Percentiles rank a stretch among this genome's conserved stretches.
Evolutionary conservation across 53 echinoderm and acorn worm species (phyloP).

Genomic region (Henricia sp.): DNA sequence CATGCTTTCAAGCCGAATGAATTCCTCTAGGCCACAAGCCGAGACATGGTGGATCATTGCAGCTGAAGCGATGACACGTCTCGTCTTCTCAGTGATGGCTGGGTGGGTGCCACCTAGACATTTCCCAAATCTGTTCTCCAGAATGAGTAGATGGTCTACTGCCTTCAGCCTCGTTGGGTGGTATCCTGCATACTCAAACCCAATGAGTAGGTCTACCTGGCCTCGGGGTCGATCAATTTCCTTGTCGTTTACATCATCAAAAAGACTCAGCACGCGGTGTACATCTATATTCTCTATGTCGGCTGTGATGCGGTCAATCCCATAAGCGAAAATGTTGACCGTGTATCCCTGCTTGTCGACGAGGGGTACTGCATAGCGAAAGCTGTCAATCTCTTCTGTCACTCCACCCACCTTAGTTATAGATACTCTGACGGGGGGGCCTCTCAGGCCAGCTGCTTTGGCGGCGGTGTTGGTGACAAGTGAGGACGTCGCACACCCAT

Average conservation of each 20-base stretch:
- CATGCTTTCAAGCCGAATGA: slow-evolving; percentile 59
- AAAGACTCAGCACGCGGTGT: slow-evolving; percentile 15
- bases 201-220: too few relatives aligned
- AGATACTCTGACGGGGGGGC: slow-evolving; percentile 43
- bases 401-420: too few relatives aligned
- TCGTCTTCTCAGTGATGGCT: slow-evolving; percentile 15
- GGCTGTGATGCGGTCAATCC: slow-evolving; percentile 58
- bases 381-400: too few relatives aligned
- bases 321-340: slow-evolving; percentile 41
- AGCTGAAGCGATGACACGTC: too few relatives aligned
- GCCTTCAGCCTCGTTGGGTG: too few relatives aligned
- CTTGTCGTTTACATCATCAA: not conserved
- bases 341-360: slow-evolving; percentile 38
- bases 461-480: slow-evolving; percentile 51
- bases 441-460: slow-evolving; percentile 26
- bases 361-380: slow-evolving; percentile 38
- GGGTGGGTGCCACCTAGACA: slow-evolving; percentile 48
- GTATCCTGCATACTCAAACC: too few relatives aligned
- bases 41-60: slow-evolving; percentile 50
- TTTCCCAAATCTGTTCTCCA: slow-evolving; percentile 42
- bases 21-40: slow-evolving; percentile 46
- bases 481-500: slow-evolving; percentile 61
- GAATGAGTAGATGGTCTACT: slow-evolving; percentile 47
- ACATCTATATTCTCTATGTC: slow-evolving; percentile 36
- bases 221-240: too few relatives aligned